Evolutionary conservation across 2,797 vertebrate species (phyloP).

Genomic region (Siniperca undulata): DNA sequence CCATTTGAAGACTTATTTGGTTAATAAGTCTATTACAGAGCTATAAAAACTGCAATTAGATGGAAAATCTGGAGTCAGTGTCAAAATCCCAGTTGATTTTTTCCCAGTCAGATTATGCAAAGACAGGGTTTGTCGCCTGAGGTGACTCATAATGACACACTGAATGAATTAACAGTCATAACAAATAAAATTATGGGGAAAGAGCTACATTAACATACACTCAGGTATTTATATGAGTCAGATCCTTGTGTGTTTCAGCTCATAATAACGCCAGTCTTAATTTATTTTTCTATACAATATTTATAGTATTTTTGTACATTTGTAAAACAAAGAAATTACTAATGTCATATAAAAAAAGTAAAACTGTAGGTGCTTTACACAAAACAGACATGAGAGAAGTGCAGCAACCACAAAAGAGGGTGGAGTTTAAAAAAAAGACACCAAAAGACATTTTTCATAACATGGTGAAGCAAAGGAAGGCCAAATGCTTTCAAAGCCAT

Average conservation of each 20-base stretch:
- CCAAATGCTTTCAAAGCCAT: slow-evolving; percentile 26
- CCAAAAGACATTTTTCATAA: background rate
- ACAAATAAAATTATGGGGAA: background rate
- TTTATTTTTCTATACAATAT: background rate
- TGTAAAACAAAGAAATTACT: background rate
- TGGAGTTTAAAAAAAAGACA: background rate
- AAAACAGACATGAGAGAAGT: background rate
- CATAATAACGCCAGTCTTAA: background rate
- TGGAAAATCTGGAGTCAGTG: slow-evolving; percentile 44
- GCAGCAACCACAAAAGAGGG: background rate
- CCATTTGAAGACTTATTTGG: slow-evolving; percentile 63
- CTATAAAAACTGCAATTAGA: slow-evolving; percentile 68
- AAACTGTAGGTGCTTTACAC: background rate
- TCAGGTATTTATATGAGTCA: background rate
- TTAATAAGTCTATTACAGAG: slow-evolving; percentile 64
- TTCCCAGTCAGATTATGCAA: slow-evolving; percentile 34
- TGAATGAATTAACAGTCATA: background rate
- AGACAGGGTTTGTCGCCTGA: slow-evolving; percentile 27
- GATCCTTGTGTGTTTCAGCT: background rate
- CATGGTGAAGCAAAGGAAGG: background rate
- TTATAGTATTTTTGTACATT: background rate
- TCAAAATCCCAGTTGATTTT: slow-evolving; percentile 41
- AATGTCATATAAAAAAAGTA: background rate
- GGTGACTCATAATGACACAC: slow-evolving; percentile 3
- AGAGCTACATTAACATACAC: background rate